phyloP scores from a whole-genome alignment of 2,113 vertebrate genomes.

The Marmota monax region DNA sequence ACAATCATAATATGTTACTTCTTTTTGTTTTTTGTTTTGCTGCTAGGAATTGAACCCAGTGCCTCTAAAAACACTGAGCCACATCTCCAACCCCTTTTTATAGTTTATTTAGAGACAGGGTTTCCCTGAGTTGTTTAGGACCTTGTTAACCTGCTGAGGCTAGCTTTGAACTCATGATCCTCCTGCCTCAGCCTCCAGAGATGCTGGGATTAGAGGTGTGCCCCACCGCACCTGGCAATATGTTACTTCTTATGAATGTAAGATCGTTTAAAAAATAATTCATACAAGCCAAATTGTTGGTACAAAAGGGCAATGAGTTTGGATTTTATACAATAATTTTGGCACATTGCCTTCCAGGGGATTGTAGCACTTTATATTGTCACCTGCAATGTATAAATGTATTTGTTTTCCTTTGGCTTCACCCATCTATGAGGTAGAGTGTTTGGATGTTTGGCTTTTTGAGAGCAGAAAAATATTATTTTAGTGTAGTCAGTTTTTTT shows the following conservation, averaged over 20 bases:
- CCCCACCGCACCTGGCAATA: not conserved
- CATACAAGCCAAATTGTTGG: not conserved
- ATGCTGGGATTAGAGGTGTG: too few relatives aligned
- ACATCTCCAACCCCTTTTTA: too few relatives aligned
- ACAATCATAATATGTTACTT: not conserved
- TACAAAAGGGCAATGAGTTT: not conserved
- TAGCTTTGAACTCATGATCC: too few relatives aligned
- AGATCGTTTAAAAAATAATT: not conserved
- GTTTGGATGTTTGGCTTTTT: not conserved
- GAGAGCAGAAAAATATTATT: constrained; percentile 19
- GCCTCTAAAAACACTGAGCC: too few relatives aligned
- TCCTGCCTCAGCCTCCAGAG: too few relatives aligned
- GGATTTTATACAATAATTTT: not conserved
- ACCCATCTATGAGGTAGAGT: not conserved
- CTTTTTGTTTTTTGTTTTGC: not conserved
- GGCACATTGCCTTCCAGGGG: not conserved
- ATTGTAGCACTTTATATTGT: not conserved
- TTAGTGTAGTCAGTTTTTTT: not conserved
- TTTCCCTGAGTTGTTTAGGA: too few relatives aligned
- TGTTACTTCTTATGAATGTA: not conserved
- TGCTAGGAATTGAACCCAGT: too few relatives aligned
- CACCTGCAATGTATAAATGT: not conserved
- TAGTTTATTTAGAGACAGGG: too few relatives aligned
- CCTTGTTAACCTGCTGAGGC: too few relatives aligned
- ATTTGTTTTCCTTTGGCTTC: not conserved